Conservation (phyloP, 2,888 invertebrate genomes). For the Crematogaster levior region DNA sequence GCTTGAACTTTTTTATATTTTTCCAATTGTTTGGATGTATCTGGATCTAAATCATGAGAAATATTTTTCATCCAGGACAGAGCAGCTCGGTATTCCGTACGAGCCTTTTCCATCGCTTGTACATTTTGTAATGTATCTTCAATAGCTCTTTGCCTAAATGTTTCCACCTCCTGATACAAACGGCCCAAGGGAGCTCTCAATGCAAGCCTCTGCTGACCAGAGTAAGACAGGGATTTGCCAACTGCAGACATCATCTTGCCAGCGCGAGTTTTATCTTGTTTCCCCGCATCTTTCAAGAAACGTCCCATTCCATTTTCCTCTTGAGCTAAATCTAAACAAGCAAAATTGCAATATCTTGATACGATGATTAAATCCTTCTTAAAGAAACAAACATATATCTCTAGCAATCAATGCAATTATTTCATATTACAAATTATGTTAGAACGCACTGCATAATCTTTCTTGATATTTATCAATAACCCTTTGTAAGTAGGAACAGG, state of each 20-base stretch:
- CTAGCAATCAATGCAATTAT: not conserved
- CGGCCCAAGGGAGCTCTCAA: conserved; percentile 94
- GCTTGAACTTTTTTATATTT: conserved; percentile 97
- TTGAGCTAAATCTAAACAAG: conserved; percentile 91
- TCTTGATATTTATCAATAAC: conserved; percentile 98
- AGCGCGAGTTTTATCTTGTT: conserved; percentile 93
- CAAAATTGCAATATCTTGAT: not conserved
- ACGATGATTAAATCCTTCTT: not conserved
- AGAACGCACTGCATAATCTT: conserved; percentile 91
- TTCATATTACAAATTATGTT: conserved; percentile 12
- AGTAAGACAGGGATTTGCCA: conserved; percentile 95
- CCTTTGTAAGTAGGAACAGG: conserved; percentile 94
- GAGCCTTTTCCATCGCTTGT: conserved; percentile 96
- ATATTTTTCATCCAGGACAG: conserved; percentile 99
- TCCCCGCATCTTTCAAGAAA: conserved; percentile 97
- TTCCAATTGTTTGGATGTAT: conserved; percentile 97
- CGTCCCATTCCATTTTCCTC: conserved; percentile 98
- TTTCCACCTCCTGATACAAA: conserved; percentile 98
- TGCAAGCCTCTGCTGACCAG: conserved; percentile 96
- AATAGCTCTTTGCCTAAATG: conserved; percentile 97
- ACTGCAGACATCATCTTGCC: conserved; percentile 93
- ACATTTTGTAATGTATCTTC: conserved; percentile 97
- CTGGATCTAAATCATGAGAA: conserved; percentile 98
- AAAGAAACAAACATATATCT: conserved; percentile 5
- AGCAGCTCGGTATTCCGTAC: conserved; percentile 98